Evolutionary conservation across 2,888 invertebrate species (phyloP), one percentile per base, ranked within the genome.

Genomic region (Tetranychus truncatus): DNA sequence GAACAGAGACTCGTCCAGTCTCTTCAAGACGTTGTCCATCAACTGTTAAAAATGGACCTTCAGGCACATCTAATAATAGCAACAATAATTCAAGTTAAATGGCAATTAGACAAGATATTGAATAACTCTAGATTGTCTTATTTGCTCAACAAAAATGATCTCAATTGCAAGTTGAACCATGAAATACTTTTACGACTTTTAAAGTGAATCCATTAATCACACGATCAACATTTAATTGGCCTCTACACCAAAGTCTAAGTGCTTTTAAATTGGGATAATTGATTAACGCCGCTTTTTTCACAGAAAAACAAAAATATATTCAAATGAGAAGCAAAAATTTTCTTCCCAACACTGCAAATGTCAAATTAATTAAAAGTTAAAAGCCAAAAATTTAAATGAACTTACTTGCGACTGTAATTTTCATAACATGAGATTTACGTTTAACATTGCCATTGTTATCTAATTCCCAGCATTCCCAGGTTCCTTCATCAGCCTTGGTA

Each of bases 401-500:
- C 79, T 75, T 76, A 79, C 79, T 79, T 24, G 77, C 77, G 21
- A 79, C 78, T 18, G 78, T 75, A n/a, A 80, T 76, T 67, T 78
- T 76, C 66, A 80, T 76, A 15, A 80, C 78, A n/a, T 76, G 75
- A 46, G 77, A 78, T 69, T 77, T 76, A 9, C 15, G 55, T 24
- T 77, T 73, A 24, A 79, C 79, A 11, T 72, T 74, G 20, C 79
- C 80, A 71, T 79, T 78, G 9, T 76, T 74, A 24, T 77, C 78
- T n/a, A 79, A 69, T 71, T 80, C 79, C 76, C 80, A 77, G 73
- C 80, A 80, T 72, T 80, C 80, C 80, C 80, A 80, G 6, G 78
- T 74, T 24, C 80, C 80, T 20, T 79, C 80, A 75, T 80, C 80
- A 20, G 76, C 74, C n/a, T 75, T 73, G 2, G 77, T 76, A 7